Base-by-base conservation (phyloP, 2,888 invertebrate species). In the Troilus luridus region DNA sequence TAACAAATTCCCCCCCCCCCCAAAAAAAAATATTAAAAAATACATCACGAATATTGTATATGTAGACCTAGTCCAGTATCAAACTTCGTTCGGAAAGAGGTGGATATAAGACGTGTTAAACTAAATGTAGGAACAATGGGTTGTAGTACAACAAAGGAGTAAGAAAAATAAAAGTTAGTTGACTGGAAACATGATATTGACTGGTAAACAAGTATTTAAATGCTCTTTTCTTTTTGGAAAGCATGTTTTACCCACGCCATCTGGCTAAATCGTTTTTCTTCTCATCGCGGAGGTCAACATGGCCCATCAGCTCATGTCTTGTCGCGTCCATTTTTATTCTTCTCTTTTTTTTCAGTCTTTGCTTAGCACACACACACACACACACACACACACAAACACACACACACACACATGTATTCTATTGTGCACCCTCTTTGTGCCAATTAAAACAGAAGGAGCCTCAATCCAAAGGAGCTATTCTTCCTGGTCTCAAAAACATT, bases 201-300 rank as follows among this genome's bases (percentile, higher is more conserved):
- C 88, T 24, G 59, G 88, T 88, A 62, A 88, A 88, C 60, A 88
- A 58, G 88, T 59, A 62, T 60, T 88, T 60, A 88, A 88, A 59
- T 27, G 88, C 7, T 60, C 41, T 88, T 88, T 88, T 88, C 88
- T 60, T 88, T 62, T 77, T 62, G 14, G 27, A 88, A 60, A 88
- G 88, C 88, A 59, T 88, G 88, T 88, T 88, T 60, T 88, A 60
- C 88, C 88, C 88, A 88, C 88, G 59, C 88, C 58, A 59, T 88
- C 27, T 60, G 27, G 27, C 60, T 41, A 58, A 59, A 27, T 62
- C 88, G 60, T 88, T 88, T 88, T 60, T 88, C 60, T 62, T 88
- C 19, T 21, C 88, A 5, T 17, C 72, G 0, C 72, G 72, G 72
- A 77, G 72, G 72, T 77, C 72, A 77, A 41, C 72, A 41, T 41